Evolutionary conservation across 2,113 vertebrate species (phyloP).

Genomic region (Noturus placidus): DNA sequence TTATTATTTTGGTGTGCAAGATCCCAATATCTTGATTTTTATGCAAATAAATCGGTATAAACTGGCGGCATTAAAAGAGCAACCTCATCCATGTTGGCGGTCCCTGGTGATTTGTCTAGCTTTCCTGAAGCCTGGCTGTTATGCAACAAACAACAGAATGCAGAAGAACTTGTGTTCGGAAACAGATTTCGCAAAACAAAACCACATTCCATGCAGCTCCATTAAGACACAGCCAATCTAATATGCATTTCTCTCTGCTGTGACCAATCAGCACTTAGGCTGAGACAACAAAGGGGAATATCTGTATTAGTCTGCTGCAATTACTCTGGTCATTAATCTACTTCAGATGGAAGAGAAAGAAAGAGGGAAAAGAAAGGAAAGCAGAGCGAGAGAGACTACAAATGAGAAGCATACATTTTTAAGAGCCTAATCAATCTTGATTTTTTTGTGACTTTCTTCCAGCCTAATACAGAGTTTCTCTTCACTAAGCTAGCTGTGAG

Average conservation of each 20-base stretch:
- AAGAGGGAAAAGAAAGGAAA: conserved; percentile 9
- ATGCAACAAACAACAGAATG: not conserved
- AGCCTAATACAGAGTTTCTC: conserved; percentile 21
- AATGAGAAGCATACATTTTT: conserved; percentile 39
- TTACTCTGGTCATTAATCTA: conserved; percentile 48
- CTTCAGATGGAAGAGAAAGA: conserved; percentile 1
- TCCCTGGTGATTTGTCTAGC: not conserved
- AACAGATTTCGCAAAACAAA: not conserved
- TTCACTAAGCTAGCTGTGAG: conserved; percentile 5
- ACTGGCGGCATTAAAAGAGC: not conserved
- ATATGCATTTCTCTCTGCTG: not conserved
- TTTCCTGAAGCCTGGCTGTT: not conserved
- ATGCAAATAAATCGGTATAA: not conserved
- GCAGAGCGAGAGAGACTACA: not conserved
- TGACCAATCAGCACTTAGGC: conserved; percentile 40
- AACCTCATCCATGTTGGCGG: not conserved
- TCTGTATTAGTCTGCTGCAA: conserved; percentile 41
- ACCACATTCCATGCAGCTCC: not conserved
- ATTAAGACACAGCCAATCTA: not conserved
- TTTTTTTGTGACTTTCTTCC: conserved; percentile 30
- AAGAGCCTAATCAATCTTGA: conserved; percentile 49
- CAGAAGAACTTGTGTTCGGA: not conserved
- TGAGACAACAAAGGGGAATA: conserved; percentile 42
- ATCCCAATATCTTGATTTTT: not conserved
- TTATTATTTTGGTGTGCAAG: not conserved